phyloP scores from a whole-genome alignment of 1,140 invertebrate genomes.

The Calliopsis andreniformis region DNA sequence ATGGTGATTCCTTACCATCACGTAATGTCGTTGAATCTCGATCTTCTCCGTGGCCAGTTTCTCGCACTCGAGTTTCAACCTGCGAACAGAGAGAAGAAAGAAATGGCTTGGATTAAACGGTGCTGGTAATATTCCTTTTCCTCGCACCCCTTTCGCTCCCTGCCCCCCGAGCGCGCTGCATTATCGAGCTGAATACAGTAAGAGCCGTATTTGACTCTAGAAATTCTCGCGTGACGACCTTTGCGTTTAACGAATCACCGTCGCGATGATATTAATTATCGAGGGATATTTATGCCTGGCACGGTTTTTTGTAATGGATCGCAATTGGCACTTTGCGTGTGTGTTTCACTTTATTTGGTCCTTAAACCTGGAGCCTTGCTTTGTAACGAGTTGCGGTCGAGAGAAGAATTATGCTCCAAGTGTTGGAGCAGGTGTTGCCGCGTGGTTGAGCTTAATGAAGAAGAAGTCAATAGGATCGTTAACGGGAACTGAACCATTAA shows the following conservation, averaged over 20 bases:
- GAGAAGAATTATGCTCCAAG: no score
- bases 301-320: background rate
- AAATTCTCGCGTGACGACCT: background rate
- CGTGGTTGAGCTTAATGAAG: no score
- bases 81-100: slow-evolving; percentile 76
- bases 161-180: no score
- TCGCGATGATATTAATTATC: slow-evolving; percentile 19
- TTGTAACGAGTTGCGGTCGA: no score
- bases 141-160: background rate
- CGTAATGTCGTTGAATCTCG: slow-evolving; percentile 99
- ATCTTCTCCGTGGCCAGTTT: slow-evolving; percentile 99
- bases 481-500: no score
- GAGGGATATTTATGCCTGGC: background rate
- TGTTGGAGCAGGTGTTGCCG: no score
- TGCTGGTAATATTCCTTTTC: background rate
- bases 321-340: background rate
- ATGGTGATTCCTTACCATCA: slow-evolving; percentile 91
- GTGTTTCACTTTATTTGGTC: background rate
- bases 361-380: background rate
- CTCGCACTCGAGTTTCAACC: slow-evolving; percentile 95
- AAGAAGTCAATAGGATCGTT: no score
- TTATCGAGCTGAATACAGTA: background rate
- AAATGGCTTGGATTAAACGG: slow-evolving; percentile 13
- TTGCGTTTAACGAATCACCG: background rate
- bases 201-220: background rate